Conservation (phyloP, 2,888 invertebrate species). For the Noctua pronuba region DNA sequence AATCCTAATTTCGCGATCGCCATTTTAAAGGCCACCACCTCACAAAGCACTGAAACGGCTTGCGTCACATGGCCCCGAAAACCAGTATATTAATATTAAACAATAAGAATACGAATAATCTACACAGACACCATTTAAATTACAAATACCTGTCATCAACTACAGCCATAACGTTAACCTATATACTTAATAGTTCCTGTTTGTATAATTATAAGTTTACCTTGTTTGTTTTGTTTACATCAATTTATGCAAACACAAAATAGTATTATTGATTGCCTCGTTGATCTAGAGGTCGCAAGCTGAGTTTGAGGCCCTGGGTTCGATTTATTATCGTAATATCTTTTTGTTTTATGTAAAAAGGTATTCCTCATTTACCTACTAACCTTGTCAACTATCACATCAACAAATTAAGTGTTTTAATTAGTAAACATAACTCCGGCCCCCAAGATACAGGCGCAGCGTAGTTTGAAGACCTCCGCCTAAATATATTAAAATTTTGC, state of each 20-base stretch:
- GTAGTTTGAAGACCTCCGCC: too few relatives aligned
- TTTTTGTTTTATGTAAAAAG: too few relatives aligned
- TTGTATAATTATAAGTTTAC: not conserved
- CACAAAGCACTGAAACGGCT: constrained; percentile 9
- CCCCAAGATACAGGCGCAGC: too few relatives aligned
- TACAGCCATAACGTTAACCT: not conserved
- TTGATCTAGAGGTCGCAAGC: too few relatives aligned
- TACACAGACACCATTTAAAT: not conserved
- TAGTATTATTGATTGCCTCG: too few relatives aligned
- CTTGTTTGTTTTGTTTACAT: not conserved
- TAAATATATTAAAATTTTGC: too few relatives aligned
- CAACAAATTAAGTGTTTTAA: too few relatives aligned
- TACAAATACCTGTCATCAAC: not conserved
- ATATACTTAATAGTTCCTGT: constrained; percentile 1
- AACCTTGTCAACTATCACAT: too few relatives aligned
- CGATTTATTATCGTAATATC: too few relatives aligned
- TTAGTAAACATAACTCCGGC: too few relatives aligned
- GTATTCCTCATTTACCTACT: too few relatives aligned
- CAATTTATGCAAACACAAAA: not conserved
- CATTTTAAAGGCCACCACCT: constrained; percentile 5
- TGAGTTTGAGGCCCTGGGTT: too few relatives aligned
- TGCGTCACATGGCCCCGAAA: constrained; percentile 17
- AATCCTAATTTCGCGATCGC: not conserved
- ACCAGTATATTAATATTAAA: constrained; percentile 36
- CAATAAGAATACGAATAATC: constrained; percentile 11